Evolutionary conservation across 2,797 vertebrate species (phyloP).

Genomic region (Megalops cyprinoides): DNA sequence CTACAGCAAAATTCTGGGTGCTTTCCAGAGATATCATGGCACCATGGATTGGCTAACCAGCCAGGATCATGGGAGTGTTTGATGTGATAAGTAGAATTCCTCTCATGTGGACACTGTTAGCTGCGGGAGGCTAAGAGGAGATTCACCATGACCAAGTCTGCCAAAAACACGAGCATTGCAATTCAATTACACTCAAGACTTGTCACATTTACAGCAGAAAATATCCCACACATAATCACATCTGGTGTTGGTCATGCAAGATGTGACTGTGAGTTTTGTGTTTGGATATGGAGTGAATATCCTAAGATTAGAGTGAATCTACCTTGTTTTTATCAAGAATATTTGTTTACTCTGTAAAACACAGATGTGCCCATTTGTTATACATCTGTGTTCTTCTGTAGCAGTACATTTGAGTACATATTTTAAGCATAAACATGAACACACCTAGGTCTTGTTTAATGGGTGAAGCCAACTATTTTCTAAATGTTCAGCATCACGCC

Average conservation of each 20-base stretch:
- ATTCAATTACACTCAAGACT: background rate
- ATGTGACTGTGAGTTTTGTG: background rate
- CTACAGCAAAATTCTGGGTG: background rate
- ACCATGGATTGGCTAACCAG: background rate
- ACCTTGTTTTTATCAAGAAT: no score
- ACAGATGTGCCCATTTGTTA: no score
- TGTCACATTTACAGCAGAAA: conserved; percentile 8
- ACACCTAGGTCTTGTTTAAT: no score
- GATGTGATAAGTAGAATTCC: background rate
- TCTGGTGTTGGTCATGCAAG: background rate
- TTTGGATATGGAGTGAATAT: no score
- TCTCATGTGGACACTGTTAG: background rate
- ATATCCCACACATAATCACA: background rate
- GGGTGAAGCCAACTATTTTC: no score
- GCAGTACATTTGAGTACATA: no score
- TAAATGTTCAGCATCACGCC: no score
- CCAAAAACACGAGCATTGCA: conserved; percentile 2
- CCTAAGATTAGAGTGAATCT: no score
- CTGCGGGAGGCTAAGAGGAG: background rate
- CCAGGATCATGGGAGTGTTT: background rate
- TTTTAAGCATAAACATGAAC: no score
- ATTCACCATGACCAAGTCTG: background rate
- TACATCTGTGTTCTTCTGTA: no score
- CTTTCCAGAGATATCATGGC: background rate
- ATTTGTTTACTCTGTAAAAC: no score